A percentile compares a stretch with the other conserved stretches of the same genome.
Conservation (phyloP, 1,140 invertebrate species). For the Medauroidea extradentata region DNA sequence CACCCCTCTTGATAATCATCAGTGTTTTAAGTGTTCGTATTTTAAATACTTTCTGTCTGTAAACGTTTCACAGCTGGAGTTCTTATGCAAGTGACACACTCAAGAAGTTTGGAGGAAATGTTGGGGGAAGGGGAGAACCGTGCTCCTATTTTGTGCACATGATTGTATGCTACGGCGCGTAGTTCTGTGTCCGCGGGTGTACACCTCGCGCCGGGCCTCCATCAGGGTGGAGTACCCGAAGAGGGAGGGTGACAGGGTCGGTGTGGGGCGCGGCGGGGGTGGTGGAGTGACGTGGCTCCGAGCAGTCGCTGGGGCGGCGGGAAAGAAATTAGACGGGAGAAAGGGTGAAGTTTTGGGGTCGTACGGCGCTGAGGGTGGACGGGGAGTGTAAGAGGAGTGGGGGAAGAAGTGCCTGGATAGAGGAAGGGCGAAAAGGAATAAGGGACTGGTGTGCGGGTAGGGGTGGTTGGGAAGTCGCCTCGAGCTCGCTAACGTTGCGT, state of each 20-base stretch:
- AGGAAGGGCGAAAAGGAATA: neutral
- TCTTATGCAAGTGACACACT: no score
- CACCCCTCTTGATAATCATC: no score
- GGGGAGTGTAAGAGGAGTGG: neutral
- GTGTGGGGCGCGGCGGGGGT: neutral
- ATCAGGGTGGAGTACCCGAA: neutral
- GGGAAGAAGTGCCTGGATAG: neutral
- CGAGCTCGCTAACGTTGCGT: conserved; percentile 1
- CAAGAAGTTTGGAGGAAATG: no score
- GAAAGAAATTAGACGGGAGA: neutral
- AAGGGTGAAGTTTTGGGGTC: neutral
- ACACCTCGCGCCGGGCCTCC: neutral
- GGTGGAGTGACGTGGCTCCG: neutral
- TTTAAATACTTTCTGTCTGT: no score
- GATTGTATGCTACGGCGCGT: neutral
- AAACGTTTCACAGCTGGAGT: no score
- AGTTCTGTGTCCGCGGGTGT: neutral
- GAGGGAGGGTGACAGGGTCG: neutral
- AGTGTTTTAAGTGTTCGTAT: no score
- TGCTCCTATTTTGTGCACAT: no score
- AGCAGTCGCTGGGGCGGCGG: neutral
- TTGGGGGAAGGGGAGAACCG: no score
- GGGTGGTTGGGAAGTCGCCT: neutral
- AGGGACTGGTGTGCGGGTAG: neutral
- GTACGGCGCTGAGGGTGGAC: neutral